Evolutionary conservation across 1,140 invertebrate genomes (phyloP).

Genomic region (Drosophila erecta): DNA sequence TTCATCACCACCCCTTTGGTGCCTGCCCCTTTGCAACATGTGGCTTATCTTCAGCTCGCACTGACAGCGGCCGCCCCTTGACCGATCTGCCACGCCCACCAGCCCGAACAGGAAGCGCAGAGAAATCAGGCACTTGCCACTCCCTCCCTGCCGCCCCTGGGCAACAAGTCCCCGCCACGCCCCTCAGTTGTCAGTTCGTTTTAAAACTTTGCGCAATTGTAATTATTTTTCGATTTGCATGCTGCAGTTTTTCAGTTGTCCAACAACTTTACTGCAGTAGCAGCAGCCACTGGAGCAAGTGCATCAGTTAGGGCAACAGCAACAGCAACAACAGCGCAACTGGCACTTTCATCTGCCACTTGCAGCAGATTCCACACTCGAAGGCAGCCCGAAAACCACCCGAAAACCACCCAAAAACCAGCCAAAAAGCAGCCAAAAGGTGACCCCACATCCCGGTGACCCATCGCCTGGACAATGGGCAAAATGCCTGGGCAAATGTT

Average conservation of each 20-base stretch:
- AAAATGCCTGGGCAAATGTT: conserved; percentile 63
- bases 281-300: conserved; percentile 1
- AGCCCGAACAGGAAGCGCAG: conserved; percentile 40
- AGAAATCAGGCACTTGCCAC: conserved; percentile 55
- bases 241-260: conserved; percentile 66
- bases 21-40: conserved; percentile 1
- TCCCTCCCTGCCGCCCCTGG: neutral
- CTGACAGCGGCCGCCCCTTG: conserved; percentile 22
- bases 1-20: neutral
- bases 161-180: neutral
- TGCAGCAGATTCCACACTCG: conserved; percentile 25
- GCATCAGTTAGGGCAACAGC: conserved; percentile 22
- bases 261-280: conserved; percentile 41
- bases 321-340: conserved; percentile 62
- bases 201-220: conserved; percentile 67
- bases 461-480: conserved; percentile 37
- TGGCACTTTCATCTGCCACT: conserved; percentile 61
- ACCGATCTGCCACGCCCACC: neutral
- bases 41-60: conserved; percentile 41
- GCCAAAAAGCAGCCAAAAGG: neutral
- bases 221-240: conserved; percentile 70
- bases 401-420: neutral
- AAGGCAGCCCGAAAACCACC: neutral
- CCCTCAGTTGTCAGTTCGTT: conserved; percentile 52
- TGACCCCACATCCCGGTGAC: no score